Percentiles rank a stretch among this genome's conserved stretches.
These are phyloP conservation scores for Saguinus imperator DNA, from an alignment of 2,113 vertebrate species.

Conservation along the genomic window DNA sequence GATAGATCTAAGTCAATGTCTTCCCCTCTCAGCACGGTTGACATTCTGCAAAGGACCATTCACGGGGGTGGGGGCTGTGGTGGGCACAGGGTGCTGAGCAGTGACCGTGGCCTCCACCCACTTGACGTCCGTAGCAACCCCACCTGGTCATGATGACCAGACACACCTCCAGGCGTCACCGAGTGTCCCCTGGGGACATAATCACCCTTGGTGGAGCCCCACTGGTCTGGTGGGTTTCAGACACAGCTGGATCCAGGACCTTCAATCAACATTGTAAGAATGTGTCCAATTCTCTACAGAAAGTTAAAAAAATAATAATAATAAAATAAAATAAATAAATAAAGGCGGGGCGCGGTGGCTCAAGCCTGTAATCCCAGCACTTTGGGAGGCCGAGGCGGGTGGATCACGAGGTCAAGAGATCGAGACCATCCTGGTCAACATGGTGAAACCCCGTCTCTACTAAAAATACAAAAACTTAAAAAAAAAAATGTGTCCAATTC, in stretches of 20 bases:
- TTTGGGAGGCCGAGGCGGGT: too few relatives aligned
- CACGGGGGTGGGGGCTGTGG: background rate
- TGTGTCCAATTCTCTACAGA: background rate
- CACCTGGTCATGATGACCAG: background rate
- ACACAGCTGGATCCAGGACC: background rate
- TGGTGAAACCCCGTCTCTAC: too few relatives aligned
- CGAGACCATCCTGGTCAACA: too few relatives aligned
- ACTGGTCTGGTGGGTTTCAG: background rate
- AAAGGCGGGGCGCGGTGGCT: too few relatives aligned
- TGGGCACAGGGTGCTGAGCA: background rate
- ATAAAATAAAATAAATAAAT: too few relatives aligned
- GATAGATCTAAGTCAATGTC: background rate
- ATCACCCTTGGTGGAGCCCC: background rate
- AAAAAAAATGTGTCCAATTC: background rate
- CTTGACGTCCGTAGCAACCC: background rate
- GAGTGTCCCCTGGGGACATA: background rate
- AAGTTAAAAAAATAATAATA: too few relatives aligned
- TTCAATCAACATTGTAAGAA: background rate
- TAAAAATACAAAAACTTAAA: too few relatives aligned
- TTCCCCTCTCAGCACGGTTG: background rate
- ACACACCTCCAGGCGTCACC: background rate
- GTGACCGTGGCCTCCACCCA: background rate
- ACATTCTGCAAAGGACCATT: background rate
- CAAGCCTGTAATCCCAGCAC: too few relatives aligned
- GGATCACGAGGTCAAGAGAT: too few relatives aligned